Evolutionary conservation across 2,888 invertebrate species (phyloP).

Genomic region (Oscheius sp.): DNA sequence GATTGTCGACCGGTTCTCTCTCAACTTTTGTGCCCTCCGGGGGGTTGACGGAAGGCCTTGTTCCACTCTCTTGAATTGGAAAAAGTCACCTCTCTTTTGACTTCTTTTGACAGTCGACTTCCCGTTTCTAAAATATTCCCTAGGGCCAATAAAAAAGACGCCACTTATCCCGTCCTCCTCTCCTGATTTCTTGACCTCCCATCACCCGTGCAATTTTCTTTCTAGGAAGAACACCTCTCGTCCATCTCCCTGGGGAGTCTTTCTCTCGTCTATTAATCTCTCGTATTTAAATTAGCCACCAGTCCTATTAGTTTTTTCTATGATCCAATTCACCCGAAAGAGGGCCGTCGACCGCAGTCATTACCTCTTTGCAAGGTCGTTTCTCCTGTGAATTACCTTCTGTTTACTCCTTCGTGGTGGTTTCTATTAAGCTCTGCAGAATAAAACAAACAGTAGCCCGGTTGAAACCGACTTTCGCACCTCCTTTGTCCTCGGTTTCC

Average conservation of each 20-base stretch:
- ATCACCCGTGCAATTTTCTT: not conserved
- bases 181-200: not conserved
- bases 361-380: no score
- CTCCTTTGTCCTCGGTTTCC: not conserved
- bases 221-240: not conserved
- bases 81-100: not conserved
- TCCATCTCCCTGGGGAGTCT: not conserved
- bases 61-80: not conserved
- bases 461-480: no score
- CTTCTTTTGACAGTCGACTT: not conserved
- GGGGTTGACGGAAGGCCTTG: not conserved
- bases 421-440: no score
- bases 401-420: no score
- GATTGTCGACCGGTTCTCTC: slow-evolving; percentile 25
- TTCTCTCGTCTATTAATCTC: slow-evolving; percentile 7
- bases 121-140: not conserved
- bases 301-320: no score
- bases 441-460: no score
- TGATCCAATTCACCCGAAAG: no score
- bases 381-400: no score
- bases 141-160: not conserved
- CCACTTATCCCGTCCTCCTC: not conserved
- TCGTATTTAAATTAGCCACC: slow-evolving; percentile 14
- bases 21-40: slow-evolving; percentile 6
- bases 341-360: no score